phyloP scores from a whole-genome alignment of 1,140 invertebrate species.

The Gryllus bimaculatus region DNA sequence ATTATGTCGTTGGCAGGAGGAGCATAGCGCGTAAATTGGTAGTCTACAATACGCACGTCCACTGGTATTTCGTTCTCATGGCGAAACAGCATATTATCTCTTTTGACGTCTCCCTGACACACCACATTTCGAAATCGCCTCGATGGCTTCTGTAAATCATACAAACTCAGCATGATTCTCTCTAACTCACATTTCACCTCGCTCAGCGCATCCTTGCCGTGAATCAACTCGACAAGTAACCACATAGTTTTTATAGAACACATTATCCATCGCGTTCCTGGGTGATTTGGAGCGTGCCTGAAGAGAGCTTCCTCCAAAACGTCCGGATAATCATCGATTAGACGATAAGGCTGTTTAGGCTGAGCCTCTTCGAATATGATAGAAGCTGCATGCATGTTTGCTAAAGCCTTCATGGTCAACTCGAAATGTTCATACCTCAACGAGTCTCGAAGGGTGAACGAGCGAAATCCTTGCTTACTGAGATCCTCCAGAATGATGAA shows the following conservation, averaged over 20 bases:
- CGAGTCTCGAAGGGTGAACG: background rate
- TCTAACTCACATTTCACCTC: background rate
- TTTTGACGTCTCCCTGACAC: constrained; percentile 9
- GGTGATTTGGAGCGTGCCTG: background rate
- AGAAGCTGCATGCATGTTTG: background rate
- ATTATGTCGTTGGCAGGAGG: background rate
- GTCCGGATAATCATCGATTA: background rate
- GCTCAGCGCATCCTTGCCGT: background rate
- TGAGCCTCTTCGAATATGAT: background rate
- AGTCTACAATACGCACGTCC: background rate
- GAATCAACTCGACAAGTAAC: background rate
- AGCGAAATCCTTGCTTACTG: no score
- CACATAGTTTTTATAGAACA: background rate
- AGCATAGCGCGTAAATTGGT: background rate
- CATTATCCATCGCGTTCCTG: background rate
- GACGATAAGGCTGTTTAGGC: background rate
- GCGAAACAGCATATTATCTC: constrained; percentile 9
- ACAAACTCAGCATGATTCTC: no score
- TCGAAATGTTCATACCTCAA: background rate
- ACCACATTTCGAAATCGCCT: background rate
- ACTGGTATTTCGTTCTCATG: constrained; percentile 6
- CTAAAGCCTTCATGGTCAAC: background rate
- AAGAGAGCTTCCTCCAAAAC: background rate
- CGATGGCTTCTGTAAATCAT: background rate
- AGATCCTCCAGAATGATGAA: no score